Conservation (phyloP, 2,888 invertebrate genomes). For the Tridacna crocea region DNA sequence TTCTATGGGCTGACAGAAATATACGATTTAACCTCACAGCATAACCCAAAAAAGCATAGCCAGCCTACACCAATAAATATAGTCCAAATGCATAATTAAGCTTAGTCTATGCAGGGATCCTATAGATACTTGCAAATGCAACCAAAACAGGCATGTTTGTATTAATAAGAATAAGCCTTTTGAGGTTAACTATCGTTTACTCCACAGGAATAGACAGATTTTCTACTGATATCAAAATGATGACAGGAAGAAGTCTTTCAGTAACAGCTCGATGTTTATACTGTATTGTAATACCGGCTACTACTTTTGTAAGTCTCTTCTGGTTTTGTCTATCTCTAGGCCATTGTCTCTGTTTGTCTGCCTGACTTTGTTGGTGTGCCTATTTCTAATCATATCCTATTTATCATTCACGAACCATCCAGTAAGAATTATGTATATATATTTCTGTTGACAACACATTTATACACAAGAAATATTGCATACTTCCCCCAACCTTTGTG, state of each 20-base stretch:
- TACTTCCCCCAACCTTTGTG: too few species aligned
- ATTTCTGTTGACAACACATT: not conserved
- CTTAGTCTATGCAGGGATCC: too few species aligned
- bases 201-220: slow-evolving; percentile 15
- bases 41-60: too few species aligned
- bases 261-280: not conserved
- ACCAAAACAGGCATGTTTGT: too few species aligned
- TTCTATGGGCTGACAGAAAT: too few species aligned
- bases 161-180: too few species aligned
- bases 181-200: not conserved
- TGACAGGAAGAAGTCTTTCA: slow-evolving; percentile 1
- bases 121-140: too few species aligned
- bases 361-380: not conserved
- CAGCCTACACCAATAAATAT: too few species aligned
- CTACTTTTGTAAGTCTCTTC: slow-evolving; percentile 2
- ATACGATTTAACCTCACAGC: too few species aligned
- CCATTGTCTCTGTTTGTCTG: not conserved
- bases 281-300: slow-evolving; percentile 14
- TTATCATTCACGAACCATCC: not conserved
- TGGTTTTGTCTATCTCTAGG: not conserved
- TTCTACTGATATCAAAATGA: not conserved
- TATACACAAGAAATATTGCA: not conserved
- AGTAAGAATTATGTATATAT: not conserved
- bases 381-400: not conserved
- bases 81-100: too few species aligned